Conservation (phyloP, 2,888 invertebrate species). For the Pristionchus arcanus region DNA sequence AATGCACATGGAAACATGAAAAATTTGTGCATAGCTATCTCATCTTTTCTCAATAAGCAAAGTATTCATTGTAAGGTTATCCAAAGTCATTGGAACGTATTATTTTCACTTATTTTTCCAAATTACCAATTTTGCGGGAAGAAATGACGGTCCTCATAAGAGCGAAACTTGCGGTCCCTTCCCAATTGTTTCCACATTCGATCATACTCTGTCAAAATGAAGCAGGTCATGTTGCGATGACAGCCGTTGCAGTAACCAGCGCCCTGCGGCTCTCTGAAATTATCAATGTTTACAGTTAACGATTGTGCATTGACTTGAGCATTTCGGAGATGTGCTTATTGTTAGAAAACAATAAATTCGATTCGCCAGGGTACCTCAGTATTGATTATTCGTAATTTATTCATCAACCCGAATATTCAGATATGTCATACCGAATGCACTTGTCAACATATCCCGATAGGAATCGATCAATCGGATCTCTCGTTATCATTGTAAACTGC, state of each 20-base stretch:
- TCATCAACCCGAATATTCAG: too few species aligned
- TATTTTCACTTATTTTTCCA: too few species aligned
- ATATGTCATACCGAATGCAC: constrained; percentile 59
- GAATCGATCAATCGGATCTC: constrained; percentile 75
- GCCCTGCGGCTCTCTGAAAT: constrained; percentile 64
- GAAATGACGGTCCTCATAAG: constrained; percentile 75
- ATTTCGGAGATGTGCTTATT: too few species aligned
- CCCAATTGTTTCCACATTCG: constrained; percentile 65
- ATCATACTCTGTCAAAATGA: constrained; percentile 71
- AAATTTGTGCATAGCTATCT: too few species aligned
- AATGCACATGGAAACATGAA: too few species aligned
- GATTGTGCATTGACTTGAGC: too few species aligned
- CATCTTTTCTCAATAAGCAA: too few species aligned
- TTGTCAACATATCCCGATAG: constrained; percentile 76
- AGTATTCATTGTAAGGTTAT: too few species aligned
- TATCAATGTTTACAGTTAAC: too few species aligned
- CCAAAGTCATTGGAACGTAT: too few species aligned
- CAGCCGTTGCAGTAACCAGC: constrained; percentile 74
- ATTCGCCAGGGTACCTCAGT: too few species aligned
- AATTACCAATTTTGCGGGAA: constrained; percentile 77
- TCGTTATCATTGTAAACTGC: constrained; percentile 62
- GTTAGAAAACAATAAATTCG: background rate
- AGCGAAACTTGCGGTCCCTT: constrained; percentile 58
- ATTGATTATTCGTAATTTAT: too few species aligned
- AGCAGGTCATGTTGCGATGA: constrained; percentile 75